A percentile compares a stretch with the other conserved stretches of the same genome.
These are phyloP conservation scores for Lasaia peninsularis DNA, from an alignment of 1,140 invertebrate genomes.

Conservation along the genomic window DNA sequence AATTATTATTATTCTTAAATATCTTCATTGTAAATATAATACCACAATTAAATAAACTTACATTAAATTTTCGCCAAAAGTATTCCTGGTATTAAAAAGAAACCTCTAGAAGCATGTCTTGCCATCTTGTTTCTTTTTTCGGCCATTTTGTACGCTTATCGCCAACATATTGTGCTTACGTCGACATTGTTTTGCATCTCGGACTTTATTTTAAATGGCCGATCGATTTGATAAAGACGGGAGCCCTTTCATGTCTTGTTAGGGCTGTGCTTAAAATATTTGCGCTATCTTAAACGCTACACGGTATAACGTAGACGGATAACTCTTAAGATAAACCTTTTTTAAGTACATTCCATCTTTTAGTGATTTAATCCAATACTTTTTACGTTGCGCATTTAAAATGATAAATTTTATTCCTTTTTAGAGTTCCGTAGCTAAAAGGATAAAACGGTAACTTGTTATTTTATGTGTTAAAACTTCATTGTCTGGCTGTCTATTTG, in stretches of 20 bases:
- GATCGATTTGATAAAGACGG: conserved; percentile 5
- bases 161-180: conserved; percentile 11
- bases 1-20: too few species aligned
- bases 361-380: too few species aligned
- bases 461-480: too few species aligned
- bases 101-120: neutral
- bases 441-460: too few species aligned
- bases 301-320: neutral
- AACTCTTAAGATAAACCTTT: neutral
- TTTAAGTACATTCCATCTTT: neutral
- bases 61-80: too few species aligned
- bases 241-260: conserved; percentile 12
- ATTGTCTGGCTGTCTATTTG: too few species aligned
- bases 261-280: conserved; percentile 6
- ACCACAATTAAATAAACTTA: neutral
- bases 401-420: too few species aligned
- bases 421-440: too few species aligned
- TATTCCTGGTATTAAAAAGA: neutral
- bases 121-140: conserved; percentile 2
- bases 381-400: too few species aligned
- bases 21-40: neutral
- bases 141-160: conserved; percentile 11
- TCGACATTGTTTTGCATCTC: conserved; percentile 2
- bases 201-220: neutral
- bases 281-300: neutral